Percentiles rank a stretch among this genome's conserved stretches.
Evolutionary conservation across 2,113 vertebrate species (phyloP).

Genomic region (Atlantisia rogersi): DNA sequence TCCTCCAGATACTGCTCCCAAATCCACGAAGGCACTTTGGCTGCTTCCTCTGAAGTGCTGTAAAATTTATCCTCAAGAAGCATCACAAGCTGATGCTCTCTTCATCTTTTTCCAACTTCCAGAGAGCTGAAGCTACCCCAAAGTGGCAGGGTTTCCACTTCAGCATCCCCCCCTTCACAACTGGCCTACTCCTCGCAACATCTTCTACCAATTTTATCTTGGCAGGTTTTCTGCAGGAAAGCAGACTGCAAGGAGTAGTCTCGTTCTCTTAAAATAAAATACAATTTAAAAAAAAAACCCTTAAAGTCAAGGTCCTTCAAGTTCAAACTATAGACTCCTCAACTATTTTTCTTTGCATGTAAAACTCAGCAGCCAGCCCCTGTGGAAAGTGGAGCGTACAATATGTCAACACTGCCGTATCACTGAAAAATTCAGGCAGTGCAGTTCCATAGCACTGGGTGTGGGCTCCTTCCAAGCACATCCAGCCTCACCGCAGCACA

Average conservation of each 20-base stretch:
- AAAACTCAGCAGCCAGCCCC: not conserved
- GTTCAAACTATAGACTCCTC: not conserved
- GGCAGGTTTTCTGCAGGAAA: not conserved
- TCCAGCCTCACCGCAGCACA: fast-evolving
- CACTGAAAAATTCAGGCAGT: not conserved
- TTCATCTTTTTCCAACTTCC: not conserved
- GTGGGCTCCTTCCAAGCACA: not conserved
- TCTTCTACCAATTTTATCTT: conserved; percentile 16
- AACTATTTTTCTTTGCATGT: not conserved
- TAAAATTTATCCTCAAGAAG: not conserved
- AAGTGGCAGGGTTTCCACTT: not conserved
- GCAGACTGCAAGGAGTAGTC: not conserved
- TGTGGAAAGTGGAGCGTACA: not conserved
- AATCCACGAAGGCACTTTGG: not conserved
- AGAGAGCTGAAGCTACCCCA: not conserved
- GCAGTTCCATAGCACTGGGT: fast-evolving
- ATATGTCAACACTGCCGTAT: fast-evolving
- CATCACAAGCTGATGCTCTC: not conserved
- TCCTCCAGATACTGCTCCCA: not conserved
- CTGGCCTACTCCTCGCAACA: not conserved
- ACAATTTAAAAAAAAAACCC: not conserved
- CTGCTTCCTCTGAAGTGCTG: not conserved
- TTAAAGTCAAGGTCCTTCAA: not conserved
- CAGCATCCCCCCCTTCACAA: not conserved
- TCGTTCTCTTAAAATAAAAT: not conserved